Evolutionary conservation across 2,888 invertebrate species (phyloP).

Genomic region (Pandemis heparana): DNA sequence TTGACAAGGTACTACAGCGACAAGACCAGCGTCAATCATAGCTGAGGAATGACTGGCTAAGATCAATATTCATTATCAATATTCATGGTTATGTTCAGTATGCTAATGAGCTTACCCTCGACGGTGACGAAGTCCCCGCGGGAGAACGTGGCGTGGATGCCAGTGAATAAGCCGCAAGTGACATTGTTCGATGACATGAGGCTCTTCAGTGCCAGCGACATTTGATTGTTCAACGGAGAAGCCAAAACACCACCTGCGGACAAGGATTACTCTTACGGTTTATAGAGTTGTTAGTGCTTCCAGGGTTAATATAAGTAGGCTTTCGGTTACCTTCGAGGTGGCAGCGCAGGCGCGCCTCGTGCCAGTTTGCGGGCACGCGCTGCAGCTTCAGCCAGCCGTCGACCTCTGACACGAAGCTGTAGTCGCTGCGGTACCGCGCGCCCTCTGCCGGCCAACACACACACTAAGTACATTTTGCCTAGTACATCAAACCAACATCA

Average conservation of each 20-base stretch:
- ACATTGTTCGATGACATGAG: neutral
- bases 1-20: neutral
- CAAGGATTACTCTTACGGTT: neutral
- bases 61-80: too few species aligned
- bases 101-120: conserved; percentile 19
- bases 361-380: conserved; percentile 55
- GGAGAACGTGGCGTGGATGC: conserved; percentile 35
- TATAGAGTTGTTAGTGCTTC: neutral
- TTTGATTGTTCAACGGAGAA: conserved; percentile 48
- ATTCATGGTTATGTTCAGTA: neutral
- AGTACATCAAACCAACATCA: neutral
- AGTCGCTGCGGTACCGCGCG: conserved; percentile 52
- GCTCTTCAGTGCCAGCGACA: conserved; percentile 51
- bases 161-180: conserved; percentile 34
- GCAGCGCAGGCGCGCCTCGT: conserved; percentile 58
- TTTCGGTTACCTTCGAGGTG: conserved; percentile 45
- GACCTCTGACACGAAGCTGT: conserved; percentile 47
- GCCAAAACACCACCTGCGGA: conserved; percentile 53
- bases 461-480: neutral
- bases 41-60: too few species aligned
- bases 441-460: conserved; percentile 46
- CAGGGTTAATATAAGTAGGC: too few species aligned
- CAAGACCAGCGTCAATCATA: neutral
- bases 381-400: conserved; percentile 58
- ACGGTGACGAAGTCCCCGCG: conserved; percentile 37